Percentiles rank a stretch among this genome's conserved stretches.
phyloP scores from a whole-genome alignment of 23 tunicate genomes.

The Ciona savignyi region DNA sequence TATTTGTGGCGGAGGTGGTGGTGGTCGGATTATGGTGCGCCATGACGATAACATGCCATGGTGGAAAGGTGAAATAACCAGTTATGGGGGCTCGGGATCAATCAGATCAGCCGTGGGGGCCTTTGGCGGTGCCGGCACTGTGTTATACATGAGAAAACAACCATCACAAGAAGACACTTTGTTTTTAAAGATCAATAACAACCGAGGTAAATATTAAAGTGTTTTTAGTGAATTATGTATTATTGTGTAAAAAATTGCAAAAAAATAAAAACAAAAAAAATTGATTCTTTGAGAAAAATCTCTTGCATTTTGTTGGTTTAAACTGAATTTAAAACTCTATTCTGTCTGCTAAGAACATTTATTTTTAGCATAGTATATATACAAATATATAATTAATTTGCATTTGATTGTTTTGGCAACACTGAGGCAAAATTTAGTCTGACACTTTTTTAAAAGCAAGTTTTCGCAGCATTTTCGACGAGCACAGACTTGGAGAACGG shows the following conservation, averaged over 20 bases:
- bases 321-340: no score
- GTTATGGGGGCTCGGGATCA: slow-evolving; percentile 11
- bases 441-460: no score
- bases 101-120: slow-evolving; percentile 2
- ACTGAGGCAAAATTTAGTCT: no score
- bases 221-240: not conserved
- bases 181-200: slow-evolving; percentile 3
- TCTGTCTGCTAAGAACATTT: no score
- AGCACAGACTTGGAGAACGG: not conserved
- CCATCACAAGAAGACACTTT: not conserved
- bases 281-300: not conserved
- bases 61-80: slow-evolving; percentile 14
- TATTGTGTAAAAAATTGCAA: no score
- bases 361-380: no score
- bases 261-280: not conserved
- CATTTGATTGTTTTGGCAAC: no score
- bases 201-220: slow-evolving; percentile 1
- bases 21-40: slow-evolving; percentile 19
- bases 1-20: slow-evolving; percentile 24
- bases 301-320: not conserved
- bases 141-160: not conserved
- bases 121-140: slow-evolving; percentile 8
- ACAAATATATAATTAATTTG: no score
- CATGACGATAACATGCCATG: slow-evolving; percentile 3
- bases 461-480: not conserved